phyloP scores from a whole-genome alignment of 2,797 vertebrate genomes.

The Scolopax rusticola region DNA sequence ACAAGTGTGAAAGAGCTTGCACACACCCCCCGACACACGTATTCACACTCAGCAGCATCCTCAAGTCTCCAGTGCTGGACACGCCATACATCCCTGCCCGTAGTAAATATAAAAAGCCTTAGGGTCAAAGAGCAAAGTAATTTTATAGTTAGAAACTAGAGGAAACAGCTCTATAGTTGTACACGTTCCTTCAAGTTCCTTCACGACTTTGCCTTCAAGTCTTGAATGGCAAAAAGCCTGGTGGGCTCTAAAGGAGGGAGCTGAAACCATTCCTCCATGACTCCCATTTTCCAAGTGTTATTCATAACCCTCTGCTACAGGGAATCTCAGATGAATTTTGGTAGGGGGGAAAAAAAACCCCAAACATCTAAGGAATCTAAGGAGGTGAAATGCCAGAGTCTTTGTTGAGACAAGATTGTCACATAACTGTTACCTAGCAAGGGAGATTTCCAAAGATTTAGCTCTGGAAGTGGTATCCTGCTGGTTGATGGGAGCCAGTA shows the following conservation, averaged over 20 bases:
- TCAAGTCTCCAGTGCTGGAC: neutral
- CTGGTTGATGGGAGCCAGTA: neutral
- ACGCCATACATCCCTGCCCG: neutral
- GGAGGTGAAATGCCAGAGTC: neutral
- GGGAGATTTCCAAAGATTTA: neutral
- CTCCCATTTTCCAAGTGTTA: neutral
- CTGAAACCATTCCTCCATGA: neutral
- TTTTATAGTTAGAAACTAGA: neutral
- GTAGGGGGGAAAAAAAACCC: accelerated
- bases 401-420: neutral
- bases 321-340: neutral
- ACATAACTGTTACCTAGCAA: neutral
- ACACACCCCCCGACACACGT: neutral
- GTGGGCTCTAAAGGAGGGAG: neutral
- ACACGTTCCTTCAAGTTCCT: too few relatives aligned
- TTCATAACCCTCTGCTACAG: neutral
- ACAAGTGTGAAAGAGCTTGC: neutral
- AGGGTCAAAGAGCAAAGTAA: neutral
- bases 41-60: neutral
- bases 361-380: too few relatives aligned
- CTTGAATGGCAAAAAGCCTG: neutral
- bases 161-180: neutral
- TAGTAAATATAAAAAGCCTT: neutral
- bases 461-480: neutral
- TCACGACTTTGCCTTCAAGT: neutral